Conservation (phyloP, 1,140 invertebrate species). For the Leptopilina clavipes region DNA sequence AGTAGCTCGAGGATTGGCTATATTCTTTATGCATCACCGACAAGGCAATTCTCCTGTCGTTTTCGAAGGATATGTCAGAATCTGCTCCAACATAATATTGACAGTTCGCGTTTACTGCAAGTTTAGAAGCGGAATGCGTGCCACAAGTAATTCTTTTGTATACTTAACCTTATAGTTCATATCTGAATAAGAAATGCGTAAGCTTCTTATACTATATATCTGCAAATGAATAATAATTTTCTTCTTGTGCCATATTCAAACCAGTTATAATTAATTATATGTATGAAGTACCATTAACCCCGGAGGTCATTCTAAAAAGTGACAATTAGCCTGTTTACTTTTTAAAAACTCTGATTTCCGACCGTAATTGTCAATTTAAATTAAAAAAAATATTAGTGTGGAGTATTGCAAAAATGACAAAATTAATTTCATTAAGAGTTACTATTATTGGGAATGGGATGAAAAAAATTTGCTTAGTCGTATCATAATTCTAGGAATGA, state of each 20-base stretch:
- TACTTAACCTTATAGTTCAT: conserved; percentile 16
- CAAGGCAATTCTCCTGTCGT: conserved; percentile 18
- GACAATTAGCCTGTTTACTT: neutral
- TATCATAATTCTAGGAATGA: neutral
- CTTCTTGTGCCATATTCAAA: neutral
- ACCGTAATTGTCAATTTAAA: neutral
- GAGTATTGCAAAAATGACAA: neutral
- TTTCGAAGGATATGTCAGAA: conserved; percentile 14
- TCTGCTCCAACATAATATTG: neutral
- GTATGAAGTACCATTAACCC: neutral
- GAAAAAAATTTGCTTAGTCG: neutral
- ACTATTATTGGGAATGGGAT: neutral
- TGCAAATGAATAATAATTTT: conserved; percentile 18
- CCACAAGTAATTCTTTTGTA: neutral
- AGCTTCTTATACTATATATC: neutral
- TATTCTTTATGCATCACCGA: conserved; percentile 16
- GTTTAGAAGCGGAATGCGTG: conserved; percentile 5
- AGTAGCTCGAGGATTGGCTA: conserved; percentile 8
- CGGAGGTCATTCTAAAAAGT: neutral
- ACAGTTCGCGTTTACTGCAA: neutral
- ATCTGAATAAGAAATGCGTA: conserved; percentile 5
- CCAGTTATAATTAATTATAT: conserved; percentile 22
- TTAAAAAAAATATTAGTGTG: neutral
- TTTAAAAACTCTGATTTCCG: neutral
- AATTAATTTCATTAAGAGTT: neutral